These are phyloP conservation scores for Diorhabda carinulata DNA, from an alignment of 1,140 invertebrate species.

Conservation along the genomic window DNA sequence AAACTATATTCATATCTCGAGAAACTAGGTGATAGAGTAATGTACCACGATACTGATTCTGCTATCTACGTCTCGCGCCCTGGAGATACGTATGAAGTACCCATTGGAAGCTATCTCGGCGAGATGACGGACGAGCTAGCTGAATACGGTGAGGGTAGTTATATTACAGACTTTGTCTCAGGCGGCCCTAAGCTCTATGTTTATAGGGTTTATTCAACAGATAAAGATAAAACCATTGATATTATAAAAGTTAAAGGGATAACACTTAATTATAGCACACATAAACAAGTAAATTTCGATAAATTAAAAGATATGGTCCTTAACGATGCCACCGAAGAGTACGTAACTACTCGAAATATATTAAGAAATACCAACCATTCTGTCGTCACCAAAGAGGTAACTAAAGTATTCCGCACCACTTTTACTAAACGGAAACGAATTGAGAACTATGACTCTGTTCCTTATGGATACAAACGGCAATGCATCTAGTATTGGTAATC, in stretches of 20 bases:
- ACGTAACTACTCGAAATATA: constrained; percentile 9
- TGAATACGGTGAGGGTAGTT: too few species aligned
- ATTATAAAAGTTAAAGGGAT: constrained; percentile 20
- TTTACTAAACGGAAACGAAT: constrained; percentile 11
- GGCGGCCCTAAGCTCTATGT: constrained; percentile 25
- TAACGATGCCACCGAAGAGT: constrained; percentile 1
- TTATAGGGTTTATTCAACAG: constrained; percentile 8
- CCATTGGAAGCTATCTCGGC: too few species aligned
- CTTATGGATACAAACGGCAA: constrained; percentile 6
- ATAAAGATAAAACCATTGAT: neutral
- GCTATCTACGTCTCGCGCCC: too few species aligned
- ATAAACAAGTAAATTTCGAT: constrained; percentile 15
- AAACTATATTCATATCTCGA: too few species aligned
- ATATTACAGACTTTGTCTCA: constrained; percentile 21
- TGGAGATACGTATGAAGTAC: too few species aligned
- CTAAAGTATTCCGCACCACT: constrained; percentile 4
- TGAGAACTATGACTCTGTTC: constrained; percentile 6
- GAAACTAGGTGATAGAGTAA: too few species aligned
- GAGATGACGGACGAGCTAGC: too few species aligned
- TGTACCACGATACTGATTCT: too few species aligned
- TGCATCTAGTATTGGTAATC: neutral
- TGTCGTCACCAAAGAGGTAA: constrained; percentile 6
- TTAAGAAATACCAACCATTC: constrained; percentile 1
- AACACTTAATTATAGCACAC: constrained; percentile 14
- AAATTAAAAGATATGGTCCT: constrained; percentile 11